Conservation (phyloP, 2,888 invertebrate genomes). For the Hydrotaea cyrtoneurina region DNA sequence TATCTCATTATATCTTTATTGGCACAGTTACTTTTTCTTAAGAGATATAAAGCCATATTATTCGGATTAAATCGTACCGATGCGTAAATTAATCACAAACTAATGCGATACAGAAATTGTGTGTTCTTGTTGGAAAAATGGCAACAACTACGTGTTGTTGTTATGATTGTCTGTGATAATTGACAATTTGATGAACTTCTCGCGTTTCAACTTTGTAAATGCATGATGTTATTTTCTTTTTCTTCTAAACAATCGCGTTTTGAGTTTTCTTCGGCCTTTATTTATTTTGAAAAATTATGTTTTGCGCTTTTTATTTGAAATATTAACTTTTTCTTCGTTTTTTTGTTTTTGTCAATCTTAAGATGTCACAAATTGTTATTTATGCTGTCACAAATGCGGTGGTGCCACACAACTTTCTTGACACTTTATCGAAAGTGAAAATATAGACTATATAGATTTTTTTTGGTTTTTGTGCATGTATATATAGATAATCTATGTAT, state of each 20-base stretch:
- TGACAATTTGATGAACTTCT: too few relatives aligned
- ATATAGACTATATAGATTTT: background rate
- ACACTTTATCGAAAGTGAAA: slow-evolving; percentile 43
- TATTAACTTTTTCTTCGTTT: background rate
- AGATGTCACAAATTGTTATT: slow-evolving; percentile 41
- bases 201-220: background rate
- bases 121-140: background rate
- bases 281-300: background rate
- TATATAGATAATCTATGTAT: background rate
- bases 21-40: slow-evolving; percentile 7
- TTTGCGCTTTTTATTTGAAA: background rate
- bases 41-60: slow-evolving; percentile 48
- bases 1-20: slow-evolving; percentile 26
- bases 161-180: background rate
- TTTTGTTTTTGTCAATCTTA: background rate
- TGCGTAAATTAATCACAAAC: background rate
- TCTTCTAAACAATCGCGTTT: background rate
- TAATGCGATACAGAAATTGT: too few relatives aligned
- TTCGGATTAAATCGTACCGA: background rate
- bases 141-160: background rate
- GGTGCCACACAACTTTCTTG: slow-evolving; percentile 32
- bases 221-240: background rate
- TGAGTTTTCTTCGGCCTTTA: background rate
- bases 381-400: slow-evolving; percentile 46
- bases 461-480: background rate